phyloP scores from a whole-genome alignment of 2,888 invertebrate genomes.

The Herminia tarsipennalis region DNA sequence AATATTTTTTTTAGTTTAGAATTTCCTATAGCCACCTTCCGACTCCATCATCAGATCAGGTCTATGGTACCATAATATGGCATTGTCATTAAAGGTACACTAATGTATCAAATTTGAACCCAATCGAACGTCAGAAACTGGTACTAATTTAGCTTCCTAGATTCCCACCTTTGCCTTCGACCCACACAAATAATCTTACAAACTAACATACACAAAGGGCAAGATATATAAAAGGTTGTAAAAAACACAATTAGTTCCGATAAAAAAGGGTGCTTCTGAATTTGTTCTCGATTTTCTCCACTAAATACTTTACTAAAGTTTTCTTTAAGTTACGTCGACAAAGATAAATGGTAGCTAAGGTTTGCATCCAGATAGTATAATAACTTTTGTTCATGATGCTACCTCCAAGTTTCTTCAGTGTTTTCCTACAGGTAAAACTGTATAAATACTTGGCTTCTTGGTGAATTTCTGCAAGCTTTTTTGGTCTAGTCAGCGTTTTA shows the following conservation, averaged over 20 bases:
- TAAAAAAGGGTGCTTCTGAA: constrained; percentile 51
- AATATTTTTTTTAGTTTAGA: too few species aligned
- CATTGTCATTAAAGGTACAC: neutral
- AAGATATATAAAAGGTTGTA: constrained; percentile 9
- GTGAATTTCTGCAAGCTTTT: constrained; percentile 39
- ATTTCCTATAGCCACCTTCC: too few species aligned
- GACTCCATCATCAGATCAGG: too few species aligned
- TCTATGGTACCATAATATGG: too few species aligned
- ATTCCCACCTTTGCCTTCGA: too few species aligned
- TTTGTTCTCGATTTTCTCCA: constrained; percentile 65
- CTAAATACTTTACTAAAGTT: constrained; percentile 61
- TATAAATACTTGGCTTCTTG: constrained; percentile 57
- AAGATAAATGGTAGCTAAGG: constrained; percentile 65
- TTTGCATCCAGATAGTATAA: constrained; percentile 70
- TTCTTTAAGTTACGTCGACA: constrained; percentile 59
- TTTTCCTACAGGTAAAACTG: constrained; percentile 54
- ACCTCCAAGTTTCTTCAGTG: constrained; percentile 43
- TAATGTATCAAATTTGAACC: too few species aligned
- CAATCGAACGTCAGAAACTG: too few species aligned
- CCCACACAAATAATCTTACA: too few species aligned
- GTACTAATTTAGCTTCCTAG: too few species aligned
- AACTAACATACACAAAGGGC: too few species aligned
- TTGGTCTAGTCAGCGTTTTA: constrained; percentile 47
- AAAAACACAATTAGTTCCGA: constrained; percentile 47
- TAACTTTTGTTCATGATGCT: constrained; percentile 64